Evolutionary conservation across 2,113 vertebrate genomes (phyloP), one percentile per base, ranked within the genome.

Genomic region (Plecotus auritus): DNA sequence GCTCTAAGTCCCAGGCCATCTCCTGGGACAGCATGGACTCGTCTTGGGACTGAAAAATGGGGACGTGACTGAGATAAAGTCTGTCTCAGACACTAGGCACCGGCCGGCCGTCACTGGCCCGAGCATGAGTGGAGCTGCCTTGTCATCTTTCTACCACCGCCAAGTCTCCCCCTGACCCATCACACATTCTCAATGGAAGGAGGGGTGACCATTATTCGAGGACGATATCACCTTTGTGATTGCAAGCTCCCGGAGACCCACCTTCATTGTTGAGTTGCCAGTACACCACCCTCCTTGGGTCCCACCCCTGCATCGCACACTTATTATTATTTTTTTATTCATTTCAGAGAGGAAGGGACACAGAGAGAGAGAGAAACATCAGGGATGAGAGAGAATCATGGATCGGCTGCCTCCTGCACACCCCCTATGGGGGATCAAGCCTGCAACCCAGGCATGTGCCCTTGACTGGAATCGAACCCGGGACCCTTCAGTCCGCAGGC

Each of bases 231-330:
- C 12, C 76, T 73, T 66, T 9, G 3, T 3, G 22, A 5, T 4
- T 9, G 28, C 8, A 45, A 80, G 42, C 17, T 51, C 30, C 56
- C n/a, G 23, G 56, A 3, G 45, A 7, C n/a, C 40, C 42, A 16
- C 9, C 49, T 9, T 47, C 30, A 2, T 56, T 56, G 54, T 56
- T 56, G 54, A 56, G 54, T 8, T 56, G 20, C 54, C 54, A 56
- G 7, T 26, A 59, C 56, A 59, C 23, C 9, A 23, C 56, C 20
- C 17, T 4, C 49, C 5, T 0, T 0, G 20, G 30, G 7, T 2
- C 18, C 11, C 22, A 0, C 4, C 1, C 2, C 67, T 11, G 32
- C 37, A 7, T 22, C 6, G 18, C 10, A 37, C 32, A 88, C 91
- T 88, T 61, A 61, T 22, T 47, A 11, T 47, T 47, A 2, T 2